Evolutionary conservation across 2,888 invertebrate genomes (phyloP).

Genomic region (Lumbricus terrestris): DNA sequence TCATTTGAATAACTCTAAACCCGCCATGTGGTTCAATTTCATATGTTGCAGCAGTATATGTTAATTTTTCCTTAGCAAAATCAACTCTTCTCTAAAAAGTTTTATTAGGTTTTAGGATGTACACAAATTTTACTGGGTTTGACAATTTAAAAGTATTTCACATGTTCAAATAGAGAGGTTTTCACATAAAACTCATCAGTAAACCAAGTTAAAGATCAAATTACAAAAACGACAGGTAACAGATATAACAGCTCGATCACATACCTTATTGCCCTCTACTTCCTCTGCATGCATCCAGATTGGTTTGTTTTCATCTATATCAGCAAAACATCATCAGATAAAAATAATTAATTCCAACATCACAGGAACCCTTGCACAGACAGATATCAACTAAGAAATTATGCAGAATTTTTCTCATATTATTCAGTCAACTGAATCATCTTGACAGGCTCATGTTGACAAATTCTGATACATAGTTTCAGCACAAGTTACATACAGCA

Average conservation of each 20-base stretch:
- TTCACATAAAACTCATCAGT: not conserved
- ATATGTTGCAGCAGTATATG: too few relatives aligned
- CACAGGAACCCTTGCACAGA: conserved; percentile 68
- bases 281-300: conserved; percentile 99
- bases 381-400: too few relatives aligned
- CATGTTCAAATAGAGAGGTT: not conserved
- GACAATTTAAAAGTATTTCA: not conserved
- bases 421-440: too few relatives aligned
- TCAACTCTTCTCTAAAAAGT: not conserved
- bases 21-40: too few relatives aligned
- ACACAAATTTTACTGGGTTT: not conserved
- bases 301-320: conserved; percentile 83
- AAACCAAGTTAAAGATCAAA: not conserved
- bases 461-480: not conserved
- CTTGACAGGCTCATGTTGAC: too few relatives aligned
- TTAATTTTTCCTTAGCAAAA: not conserved
- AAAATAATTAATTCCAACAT: conserved; percentile 68
- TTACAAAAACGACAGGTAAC: not conserved
- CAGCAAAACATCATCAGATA: not conserved
- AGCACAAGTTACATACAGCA: not conserved
- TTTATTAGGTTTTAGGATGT: too few relatives aligned
- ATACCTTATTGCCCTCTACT: conserved; percentile 86
- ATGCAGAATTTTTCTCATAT: too few relatives aligned
- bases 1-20: too few relatives aligned
- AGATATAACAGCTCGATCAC: conserved; percentile 38